phyloP scores from a whole-genome alignment of 35 echinoderm and acorn worm species.

The Eucidaris tribuloides region DNA sequence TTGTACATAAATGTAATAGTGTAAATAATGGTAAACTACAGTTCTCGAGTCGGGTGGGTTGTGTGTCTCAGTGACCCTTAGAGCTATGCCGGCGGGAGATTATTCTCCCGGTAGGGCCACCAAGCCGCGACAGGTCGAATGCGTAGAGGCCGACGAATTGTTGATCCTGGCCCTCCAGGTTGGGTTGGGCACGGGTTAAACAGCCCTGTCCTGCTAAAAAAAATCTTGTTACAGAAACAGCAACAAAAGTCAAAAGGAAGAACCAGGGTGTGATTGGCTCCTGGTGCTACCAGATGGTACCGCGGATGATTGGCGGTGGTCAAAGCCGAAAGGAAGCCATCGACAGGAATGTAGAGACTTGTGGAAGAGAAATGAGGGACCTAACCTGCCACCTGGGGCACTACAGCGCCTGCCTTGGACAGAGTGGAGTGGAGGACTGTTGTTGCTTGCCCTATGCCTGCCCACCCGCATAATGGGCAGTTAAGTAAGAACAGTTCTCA shows the following conservation, averaged over 20 bases:
- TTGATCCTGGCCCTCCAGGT: constrained; percentile 18
- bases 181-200: constrained; percentile 6
- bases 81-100: constrained; percentile 19
- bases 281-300: not conserved
- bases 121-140: not conserved
- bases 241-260: not conserved
- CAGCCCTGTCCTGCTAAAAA: not conserved
- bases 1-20: too few relatives aligned
- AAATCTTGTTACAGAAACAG: constrained; percentile 9
- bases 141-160: not conserved
- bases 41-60: too few relatives aligned
- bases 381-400: too few relatives aligned
- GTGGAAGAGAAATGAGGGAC: too few relatives aligned
- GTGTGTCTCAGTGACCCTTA: too few relatives aligned
- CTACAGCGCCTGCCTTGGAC: too few relatives aligned
- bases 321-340: constrained; percentile 13
- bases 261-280: not conserved
- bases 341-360: constrained; percentile 9
- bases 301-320: constrained; percentile 13
- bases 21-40: too few relatives aligned
- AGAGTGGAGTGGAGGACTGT: too few relatives aligned
- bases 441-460: too few relatives aligned
- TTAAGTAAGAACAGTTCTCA: too few relatives aligned
- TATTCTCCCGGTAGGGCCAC: not conserved
- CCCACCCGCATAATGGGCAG: too few relatives aligned